Evolutionary conservation across 2,888 invertebrate genomes (phyloP).

Genomic region (Nematopogon swammerdamellus): DNA sequence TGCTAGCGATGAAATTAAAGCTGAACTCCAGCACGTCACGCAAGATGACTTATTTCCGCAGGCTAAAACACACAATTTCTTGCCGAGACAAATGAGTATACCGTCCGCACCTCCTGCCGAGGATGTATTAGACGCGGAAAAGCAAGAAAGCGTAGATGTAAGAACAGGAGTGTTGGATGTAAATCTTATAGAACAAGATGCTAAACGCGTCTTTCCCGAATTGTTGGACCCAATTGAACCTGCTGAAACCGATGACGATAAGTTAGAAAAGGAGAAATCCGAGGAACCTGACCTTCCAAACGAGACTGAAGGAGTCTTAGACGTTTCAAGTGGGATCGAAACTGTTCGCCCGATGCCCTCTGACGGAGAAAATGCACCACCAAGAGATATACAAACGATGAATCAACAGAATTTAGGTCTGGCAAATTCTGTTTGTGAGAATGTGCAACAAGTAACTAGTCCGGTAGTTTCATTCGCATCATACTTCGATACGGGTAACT

Average conservation of each 20-base stretch:
- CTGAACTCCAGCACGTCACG: slow-evolving; percentile 23
- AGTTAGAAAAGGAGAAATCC: slow-evolving; percentile 19
- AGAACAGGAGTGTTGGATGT: slow-evolving; percentile 32
- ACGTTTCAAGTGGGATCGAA: too few species aligned
- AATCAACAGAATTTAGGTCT: too few species aligned
- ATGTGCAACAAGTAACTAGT: slow-evolving; percentile 11
- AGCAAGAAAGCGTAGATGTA: slow-evolving; percentile 18
- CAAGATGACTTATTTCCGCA: slow-evolving; percentile 15
- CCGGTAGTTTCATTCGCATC: slow-evolving; percentile 34
- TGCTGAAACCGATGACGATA: slow-evolving; percentile 37
- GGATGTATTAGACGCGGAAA: slow-evolving; percentile 23
- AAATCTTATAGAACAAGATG: slow-evolving; percentile 42
- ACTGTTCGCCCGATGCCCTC: too few species aligned
- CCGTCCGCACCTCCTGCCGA: slow-evolving; percentile 30
- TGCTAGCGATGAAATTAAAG: slow-evolving; percentile 37
- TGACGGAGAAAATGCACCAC: too few species aligned
- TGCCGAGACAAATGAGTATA: slow-evolving; percentile 24
- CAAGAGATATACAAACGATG: too few species aligned
- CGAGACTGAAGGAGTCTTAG: too few species aligned
- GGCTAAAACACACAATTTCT: slow-evolving; percentile 8
- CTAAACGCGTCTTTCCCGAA: slow-evolving; percentile 36
- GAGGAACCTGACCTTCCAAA: neutral
- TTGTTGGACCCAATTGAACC: slow-evolving; percentile 41
- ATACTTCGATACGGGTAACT: slow-evolving; percentile 47
- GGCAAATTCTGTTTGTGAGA: neutral